Evolutionary conservation across 2,888 invertebrate species (phyloP), one percentile per base, ranked within the genome.

Genomic region (Plagodis dolabraria): DNA sequence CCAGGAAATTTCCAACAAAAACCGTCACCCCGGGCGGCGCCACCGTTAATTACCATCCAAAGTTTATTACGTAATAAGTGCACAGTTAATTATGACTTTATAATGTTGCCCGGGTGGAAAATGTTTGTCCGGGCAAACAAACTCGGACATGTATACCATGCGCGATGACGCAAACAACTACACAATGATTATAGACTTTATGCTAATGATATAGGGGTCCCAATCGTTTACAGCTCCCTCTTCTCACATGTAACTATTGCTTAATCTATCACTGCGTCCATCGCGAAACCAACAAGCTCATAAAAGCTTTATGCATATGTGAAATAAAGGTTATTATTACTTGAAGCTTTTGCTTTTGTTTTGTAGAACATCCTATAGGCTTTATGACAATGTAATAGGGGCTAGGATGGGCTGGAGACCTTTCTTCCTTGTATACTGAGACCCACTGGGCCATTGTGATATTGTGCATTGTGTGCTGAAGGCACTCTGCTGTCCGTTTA

Each of bases 101-200:
- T 70, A 67, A 62, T 57, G 64, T 54, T 50, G 48, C 47, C 46
- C 57, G 51, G 62, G 59, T 60, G 65, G 52, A 54, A 56, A 60
- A 56, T 71, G 69, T 72, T 72, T 70, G 66, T 64, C 42, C 53
- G 66, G 59, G 58, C 67, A 64, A 70, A 69, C 68, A 67, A 12
- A 38, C 48, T 34, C 11, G 9, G 33, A n/a, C 47, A 33, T 38
- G 6, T 11, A 22, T 22, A 22, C 11, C 12, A 35, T 12, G 38
- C 33, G 22, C 10, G 11, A 42, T 12, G 11, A 12, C 22, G 22
- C 22, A 22, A 22, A 22, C 22, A 22, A 22, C 22, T 22, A 22
- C 22, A 22, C 22, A 6, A 36, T 6, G 36, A 22, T 5, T 45
- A 22, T n/a, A 34, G 36, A 7, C 53, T 53, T 45, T 50, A 56